Base-by-base conservation (phyloP, 2,888 invertebrate genomes). In the Ophion obscuratus region DNA sequence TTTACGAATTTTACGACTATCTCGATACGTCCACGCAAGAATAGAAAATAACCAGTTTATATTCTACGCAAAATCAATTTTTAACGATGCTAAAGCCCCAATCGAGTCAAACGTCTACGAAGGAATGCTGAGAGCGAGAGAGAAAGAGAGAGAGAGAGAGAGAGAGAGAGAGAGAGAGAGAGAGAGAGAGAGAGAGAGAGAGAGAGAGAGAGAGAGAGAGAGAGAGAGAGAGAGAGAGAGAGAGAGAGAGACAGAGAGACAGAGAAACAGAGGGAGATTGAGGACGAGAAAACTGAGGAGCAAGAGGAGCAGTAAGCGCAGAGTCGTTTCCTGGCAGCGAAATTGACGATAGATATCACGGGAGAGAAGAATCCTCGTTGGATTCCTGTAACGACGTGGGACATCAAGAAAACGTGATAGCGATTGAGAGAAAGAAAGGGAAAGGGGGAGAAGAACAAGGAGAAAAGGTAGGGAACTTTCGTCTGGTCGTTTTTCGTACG, bases 351-450 rank as follows among this genome's bases (percentile, higher is more conserved):
- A 81, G 81, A 81, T 81, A 80, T 66, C 66, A 68, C 36, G 24
- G 44, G 44, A 68, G 57, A 78, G 66, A 81, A 76, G 64, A 81
- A 78, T 79, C 71, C 64, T 73, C 70, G 70, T 70, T 10, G 82
- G 79, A 82, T 75, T 78, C 70, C 44, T 74, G 82, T 79, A 75
- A 85, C 85, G 82, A 80, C 76, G 76, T 59, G 61, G 68, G 77
- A 77, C 77, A 81, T 86, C 83, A 75, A 73, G 81, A 83, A 59
- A 83, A 82, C 76, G 71, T 76, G 79, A 83, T 83, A 77, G 80
- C 77, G 73, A 31, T 57, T 57, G 66, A 62, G 62, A 74, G 44
- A 59, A 71, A 67, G 62, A 76, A 70, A 64, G 59, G 24, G 76
- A 36, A 11, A 62, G 76, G 57, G 59, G 27, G 66, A n/a, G 14